A percentile compares a stretch with the other conserved stretches of the same genome.
Evolutionary conservation across 2,113 vertebrate species (phyloP).

Genomic region (Chrysochloris asiatica): DNA sequence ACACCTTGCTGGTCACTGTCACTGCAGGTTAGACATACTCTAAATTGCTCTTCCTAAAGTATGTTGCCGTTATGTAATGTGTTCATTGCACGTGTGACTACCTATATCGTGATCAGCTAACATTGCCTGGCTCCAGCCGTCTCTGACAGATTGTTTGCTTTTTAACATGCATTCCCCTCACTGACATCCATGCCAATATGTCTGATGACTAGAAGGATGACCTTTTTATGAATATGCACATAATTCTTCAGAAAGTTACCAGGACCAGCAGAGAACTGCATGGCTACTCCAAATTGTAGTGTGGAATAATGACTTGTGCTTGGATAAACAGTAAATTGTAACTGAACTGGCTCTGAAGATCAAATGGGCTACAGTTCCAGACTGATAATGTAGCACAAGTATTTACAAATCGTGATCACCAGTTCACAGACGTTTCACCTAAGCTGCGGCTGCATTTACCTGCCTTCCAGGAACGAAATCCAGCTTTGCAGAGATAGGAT

Average conservation of each 20-base stretch:
- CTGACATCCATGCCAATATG: not conserved
- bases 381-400: not conserved
- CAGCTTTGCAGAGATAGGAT: not conserved
- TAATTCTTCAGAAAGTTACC: not conserved
- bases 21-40: too few species aligned
- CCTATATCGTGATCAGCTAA: not conserved
- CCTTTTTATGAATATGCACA: not conserved
- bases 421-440: not conserved
- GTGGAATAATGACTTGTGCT: not conserved
- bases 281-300: not conserved
- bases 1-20: not conserved
- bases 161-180: not conserved
- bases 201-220: conserved; percentile 8
- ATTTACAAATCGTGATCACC: not conserved
- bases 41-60: not conserved
- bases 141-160: conserved; percentile 12
- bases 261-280: not conserved
- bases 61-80: not conserved
- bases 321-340: not conserved
- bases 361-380: not conserved
- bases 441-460: not conserved
- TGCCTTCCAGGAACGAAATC: not conserved
- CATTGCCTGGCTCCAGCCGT: conserved; percentile 51
- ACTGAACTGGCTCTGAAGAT: conserved; percentile 9
- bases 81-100: not conserved